phyloP scores from a whole-genome alignment of 2,113 vertebrate species.

The Pygoscelis adeliae region DNA sequence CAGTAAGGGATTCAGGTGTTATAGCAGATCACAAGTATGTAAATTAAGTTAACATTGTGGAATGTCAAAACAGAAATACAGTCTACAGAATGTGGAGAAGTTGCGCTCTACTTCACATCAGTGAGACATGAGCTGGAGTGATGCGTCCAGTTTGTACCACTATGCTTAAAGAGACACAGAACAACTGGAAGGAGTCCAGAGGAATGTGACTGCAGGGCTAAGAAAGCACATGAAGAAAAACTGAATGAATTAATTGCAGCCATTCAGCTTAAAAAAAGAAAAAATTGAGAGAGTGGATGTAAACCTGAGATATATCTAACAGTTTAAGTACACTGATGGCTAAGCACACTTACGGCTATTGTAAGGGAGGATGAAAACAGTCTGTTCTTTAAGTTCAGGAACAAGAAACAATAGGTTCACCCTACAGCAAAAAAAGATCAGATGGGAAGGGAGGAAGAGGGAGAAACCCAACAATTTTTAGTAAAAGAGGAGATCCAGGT shows the following conservation, averaged over 20 bases:
- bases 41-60: not conserved
- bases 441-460: not conserved
- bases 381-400: not conserved
- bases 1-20: not conserved
- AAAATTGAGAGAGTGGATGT: not conserved
- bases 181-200: not conserved
- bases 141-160: not conserved
- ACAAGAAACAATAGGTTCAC: not conserved
- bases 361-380: not conserved
- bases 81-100: not conserved
- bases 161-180: not conserved
- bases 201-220: not conserved
- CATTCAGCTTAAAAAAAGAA: not conserved
- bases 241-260: not conserved
- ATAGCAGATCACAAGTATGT: not conserved
- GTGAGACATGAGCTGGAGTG: not conserved
- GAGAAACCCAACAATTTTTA: not conserved
- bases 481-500: not conserved
- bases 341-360: not conserved
- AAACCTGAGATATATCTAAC: not conserved
- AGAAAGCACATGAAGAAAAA: not conserved
- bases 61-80: not conserved
- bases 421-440: not conserved
- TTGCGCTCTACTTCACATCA: not conserved
- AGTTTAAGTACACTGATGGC: not conserved